Base-by-base conservation (phyloP, 2,797 vertebrate genomes). In the Ataeniobius toweri region DNA sequence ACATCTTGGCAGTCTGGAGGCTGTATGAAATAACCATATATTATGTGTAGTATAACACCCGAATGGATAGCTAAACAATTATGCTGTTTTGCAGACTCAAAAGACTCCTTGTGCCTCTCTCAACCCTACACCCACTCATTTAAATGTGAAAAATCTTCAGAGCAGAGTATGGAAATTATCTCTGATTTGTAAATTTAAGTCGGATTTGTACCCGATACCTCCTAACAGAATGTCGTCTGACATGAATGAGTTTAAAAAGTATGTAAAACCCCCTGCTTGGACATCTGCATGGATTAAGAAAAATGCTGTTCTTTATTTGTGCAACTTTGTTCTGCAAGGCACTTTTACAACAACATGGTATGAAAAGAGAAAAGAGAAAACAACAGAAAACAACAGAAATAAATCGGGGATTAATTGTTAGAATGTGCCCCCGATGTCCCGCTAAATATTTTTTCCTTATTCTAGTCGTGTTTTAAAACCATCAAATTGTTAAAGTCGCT, bases 1-100 rank as follows among this genome's bases (percentile, higher is more conserved):
- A 96, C 96, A 96, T 96, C 96, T 96, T 96, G 94, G 92, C 89
- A 92, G 93, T 93, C 95, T 96, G 94, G 91, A 94, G 94, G 95
- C 95, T 94, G 94, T 94, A 94, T 95, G 93, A 96, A 95, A 96
- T 94, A 96, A 93, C 94, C 93, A 95, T 96, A 96, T 93, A 95
- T 96, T 96, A 96, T 94, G 90, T 94, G 92, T 94, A 92, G 92
- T 94, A 93, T 92, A 96, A 95, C 95, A 95, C 93, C 93, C 90
- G 91, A 93, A 94, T 94, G 94, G 93, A 89, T 90, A 90, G 93
- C 91, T 88, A 94, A 93, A 96, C 94, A 95, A 96, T 95, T 96
- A 96, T 91, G 83, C 90, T 93, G 92, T 94, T 94, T 94, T 94
- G 92, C 90, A 88, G 92, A 93, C 91, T 94, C 86, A 89, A 91